Conservation (phyloP, 2,113 vertebrate genomes). For the Marmota flaviventris region DNA sequence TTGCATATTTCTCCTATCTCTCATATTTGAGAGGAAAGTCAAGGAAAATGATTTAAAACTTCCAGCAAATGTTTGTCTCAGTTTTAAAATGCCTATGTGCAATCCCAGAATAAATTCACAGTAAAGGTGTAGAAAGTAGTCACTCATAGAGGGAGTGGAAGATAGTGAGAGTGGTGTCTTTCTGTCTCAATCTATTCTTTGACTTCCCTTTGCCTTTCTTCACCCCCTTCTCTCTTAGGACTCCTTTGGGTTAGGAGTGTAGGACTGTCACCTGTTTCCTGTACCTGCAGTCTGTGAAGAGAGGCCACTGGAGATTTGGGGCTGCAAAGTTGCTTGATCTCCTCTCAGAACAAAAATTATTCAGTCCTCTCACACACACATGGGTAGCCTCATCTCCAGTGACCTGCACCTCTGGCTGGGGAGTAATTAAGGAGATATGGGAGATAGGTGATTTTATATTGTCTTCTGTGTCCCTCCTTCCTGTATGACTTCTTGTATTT, state of each 20-base stretch:
- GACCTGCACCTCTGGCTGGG: neutral
- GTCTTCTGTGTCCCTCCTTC: neutral
- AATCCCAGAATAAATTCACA: neutral
- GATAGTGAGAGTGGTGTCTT: neutral
- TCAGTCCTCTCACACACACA: neutral
- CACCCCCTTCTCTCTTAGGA: neutral
- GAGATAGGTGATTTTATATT: neutral
- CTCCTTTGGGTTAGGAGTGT: neutral
- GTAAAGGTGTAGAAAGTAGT: neutral
- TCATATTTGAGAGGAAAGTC: slow-evolving; percentile 6
- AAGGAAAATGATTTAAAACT: neutral
- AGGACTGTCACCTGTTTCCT: neutral
- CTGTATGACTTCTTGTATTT: neutral
- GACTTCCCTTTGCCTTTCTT: neutral
- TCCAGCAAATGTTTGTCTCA: neutral
- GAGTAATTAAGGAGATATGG: neutral
- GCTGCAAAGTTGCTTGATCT: neutral
- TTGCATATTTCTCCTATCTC: neutral
- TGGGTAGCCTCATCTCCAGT: neutral
- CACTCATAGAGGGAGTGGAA: neutral
- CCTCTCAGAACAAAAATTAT: neutral
- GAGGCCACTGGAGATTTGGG: neutral
- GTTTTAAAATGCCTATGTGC: neutral
- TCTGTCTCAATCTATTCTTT: neutral
- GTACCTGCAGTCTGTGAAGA: neutral